phyloP scores from a whole-genome alignment of 2,113 vertebrate genomes.

The Cairina moschata region DNA sequence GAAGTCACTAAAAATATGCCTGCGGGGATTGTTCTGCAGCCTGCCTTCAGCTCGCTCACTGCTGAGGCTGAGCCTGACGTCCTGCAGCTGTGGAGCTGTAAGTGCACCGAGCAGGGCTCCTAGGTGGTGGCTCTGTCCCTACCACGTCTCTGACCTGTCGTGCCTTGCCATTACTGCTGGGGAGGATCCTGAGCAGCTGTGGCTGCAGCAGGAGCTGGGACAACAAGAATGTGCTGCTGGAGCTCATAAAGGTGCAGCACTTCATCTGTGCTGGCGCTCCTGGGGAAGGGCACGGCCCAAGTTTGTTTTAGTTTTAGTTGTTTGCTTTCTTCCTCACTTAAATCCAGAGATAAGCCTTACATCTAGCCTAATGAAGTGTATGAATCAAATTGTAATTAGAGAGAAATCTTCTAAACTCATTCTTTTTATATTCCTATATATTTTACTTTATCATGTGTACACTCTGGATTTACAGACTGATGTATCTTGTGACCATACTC shows the following conservation, averaged over 20 bases:
- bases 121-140: background rate
- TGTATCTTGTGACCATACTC: background rate
- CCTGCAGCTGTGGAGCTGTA: background rate
- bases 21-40: background rate
- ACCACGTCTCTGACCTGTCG: background rate
- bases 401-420: background rate
- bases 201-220: background rate
- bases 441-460: background rate
- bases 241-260: background rate
- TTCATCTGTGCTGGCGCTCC: background rate
- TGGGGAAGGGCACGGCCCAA: background rate
- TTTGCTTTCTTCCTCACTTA: background rate
- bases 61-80: background rate
- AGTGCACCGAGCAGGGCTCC: background rate
- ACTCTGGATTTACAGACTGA: background rate
- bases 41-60: background rate
- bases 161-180: background rate
- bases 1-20: background rate
- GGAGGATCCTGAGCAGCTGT: background rate
- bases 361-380: background rate
- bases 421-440: background rate
- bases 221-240: background rate
- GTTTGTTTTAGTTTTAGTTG: background rate
- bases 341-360: background rate
- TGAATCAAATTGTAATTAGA: background rate